Base-by-base conservation (phyloP, 2,888 invertebrate genomes). In the Coelopa pilipes region DNA sequence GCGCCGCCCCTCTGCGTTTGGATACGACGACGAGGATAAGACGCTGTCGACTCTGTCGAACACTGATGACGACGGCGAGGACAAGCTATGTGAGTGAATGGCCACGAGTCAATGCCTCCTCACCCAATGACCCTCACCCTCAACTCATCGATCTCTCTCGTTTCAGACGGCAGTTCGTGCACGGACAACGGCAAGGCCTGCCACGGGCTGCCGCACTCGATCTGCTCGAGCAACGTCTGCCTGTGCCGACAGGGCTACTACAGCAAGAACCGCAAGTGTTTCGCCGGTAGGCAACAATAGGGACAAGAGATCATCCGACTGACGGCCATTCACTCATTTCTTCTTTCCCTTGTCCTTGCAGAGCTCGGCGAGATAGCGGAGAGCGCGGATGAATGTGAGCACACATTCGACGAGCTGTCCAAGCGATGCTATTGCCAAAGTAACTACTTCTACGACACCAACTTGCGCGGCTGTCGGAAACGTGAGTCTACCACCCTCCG, bases 281-380 rank as follows among this genome's bases (percentile, higher is more conserved):
- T 83, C 76, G 87, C 87, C 69, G 87, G 87, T 87, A 73, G 72
- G 74, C 45, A 0, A n/a, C n/a, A n/a, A n/a, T n/a, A n/a, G n/a
- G n/a, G n/a, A n/a, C n/a, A n/a, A n/a, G n/a, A n/a, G n/a, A n/a
- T n/a, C n/a, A n/a, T n/a, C n/a, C n/a, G n/a, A n/a, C n/a, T 9
- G 13, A 2, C n/a, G 53, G 34, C 13, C 13, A 53, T 2, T 9
- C 10, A 5, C 53, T n/a, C n/a, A 53, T n/a, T 9, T 4, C 53
- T 7, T 53, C n/a, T 60, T 12, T 12, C 34, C 15, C 9, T 60
- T 15, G 12, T 65, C 11, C 53, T 76, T 78, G 1, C 60, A 85
- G 87, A 87, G 76, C 78, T 87, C 49, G 87, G 87, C 1, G 87
- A 87, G 84, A 82, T 83, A 81, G 86, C 86, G 75, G 84, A 83